Evolutionary conservation across 2,888 invertebrate genomes (phyloP).

Genomic region (Aporophyla nigra): DNA sequence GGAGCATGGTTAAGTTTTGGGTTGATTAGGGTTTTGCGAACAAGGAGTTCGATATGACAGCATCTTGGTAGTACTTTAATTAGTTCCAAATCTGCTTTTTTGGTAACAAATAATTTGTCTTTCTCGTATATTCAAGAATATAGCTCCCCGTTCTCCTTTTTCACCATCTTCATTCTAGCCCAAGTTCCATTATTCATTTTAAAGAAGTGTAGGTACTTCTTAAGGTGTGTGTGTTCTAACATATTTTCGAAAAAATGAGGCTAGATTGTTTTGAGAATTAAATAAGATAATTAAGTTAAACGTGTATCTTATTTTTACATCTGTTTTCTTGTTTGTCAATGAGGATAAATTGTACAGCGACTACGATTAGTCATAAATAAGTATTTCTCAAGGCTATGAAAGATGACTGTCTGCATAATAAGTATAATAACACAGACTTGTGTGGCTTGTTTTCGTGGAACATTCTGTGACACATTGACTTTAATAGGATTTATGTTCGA

Average conservation of each 20-base stretch:
- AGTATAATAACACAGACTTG: constrained; percentile 70
- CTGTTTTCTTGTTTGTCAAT: constrained; percentile 68
- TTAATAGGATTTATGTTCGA: constrained; percentile 59
- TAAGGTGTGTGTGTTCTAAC: neutral
- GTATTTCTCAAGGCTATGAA: constrained; percentile 78
- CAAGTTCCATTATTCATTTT: neutral
- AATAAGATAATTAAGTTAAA: constrained; percentile 42
- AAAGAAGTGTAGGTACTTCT: neutral
- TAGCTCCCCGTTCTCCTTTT: neutral
- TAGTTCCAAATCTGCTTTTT: neutral
- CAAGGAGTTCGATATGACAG: too few relatives aligned
- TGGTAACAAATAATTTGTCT: too few relatives aligned
- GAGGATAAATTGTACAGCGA: constrained; percentile 76
- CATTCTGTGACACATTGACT: constrained; percentile 66
- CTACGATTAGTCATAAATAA: constrained; percentile 78
- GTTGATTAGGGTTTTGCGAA: neutral
- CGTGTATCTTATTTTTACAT: constrained; percentile 59
- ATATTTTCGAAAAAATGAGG: constrained; percentile 8
- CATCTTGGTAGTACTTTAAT: neutral
- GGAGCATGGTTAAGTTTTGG: neutral
- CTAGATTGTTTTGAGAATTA: constrained; percentile 21
- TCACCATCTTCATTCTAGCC: neutral
- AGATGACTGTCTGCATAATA: constrained; percentile 73
- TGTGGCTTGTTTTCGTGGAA: constrained; percentile 75
- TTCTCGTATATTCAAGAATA: neutral